Evolutionary conservation across 1,140 invertebrate genomes (phyloP), one percentile per base, ranked within the genome.

Genomic region (Aphidius gifuensis): DNA sequence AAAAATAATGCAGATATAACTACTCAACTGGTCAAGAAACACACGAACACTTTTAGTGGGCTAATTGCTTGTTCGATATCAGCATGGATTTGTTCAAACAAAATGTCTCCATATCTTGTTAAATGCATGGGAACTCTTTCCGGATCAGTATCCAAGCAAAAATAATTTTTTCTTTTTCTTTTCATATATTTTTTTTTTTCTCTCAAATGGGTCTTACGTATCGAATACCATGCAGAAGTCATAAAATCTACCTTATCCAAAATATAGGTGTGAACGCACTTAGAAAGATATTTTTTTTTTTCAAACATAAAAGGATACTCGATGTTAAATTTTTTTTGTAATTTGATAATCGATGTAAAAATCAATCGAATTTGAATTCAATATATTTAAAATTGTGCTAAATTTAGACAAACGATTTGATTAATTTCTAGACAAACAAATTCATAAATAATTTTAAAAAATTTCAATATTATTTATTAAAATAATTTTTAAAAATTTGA

Each of bases 1-100:
- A 32, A 32, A 32, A 32, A 78, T 78, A 76, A 67, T 66, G 62
- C 61, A 60, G 68, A 58, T 63, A 32, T 32, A 32, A 32, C 23
- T 32, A 32, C 23, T 32, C 23, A 32, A 32, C 23, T 32, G 23
- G 23, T 32, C 23, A 32, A 32, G 4, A 65, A 71, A 78, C 71
- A 74, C 71, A 74, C 69, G 71, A 77, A 78, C 68, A 77, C 76
- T 75, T 76, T 77, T 72, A 77, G 69, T 71, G 67, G 40, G 69
- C 76, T 78, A 78, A 78, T 78, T 77, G 75, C 74, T 57, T 32
- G 64, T 8, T 64, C 68, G 74, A 76, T 75, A 78, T 38, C 60
- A 38, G 42, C 60, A 58, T 32, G 2, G 23, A 32, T 4, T 32
- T 32, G 23, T 32, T 32, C 23, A 32, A 32, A 32, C 23, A 32